phyloP scores from a whole-genome alignment of 1,140 invertebrate genomes.

The Bombus impatiens region DNA sequence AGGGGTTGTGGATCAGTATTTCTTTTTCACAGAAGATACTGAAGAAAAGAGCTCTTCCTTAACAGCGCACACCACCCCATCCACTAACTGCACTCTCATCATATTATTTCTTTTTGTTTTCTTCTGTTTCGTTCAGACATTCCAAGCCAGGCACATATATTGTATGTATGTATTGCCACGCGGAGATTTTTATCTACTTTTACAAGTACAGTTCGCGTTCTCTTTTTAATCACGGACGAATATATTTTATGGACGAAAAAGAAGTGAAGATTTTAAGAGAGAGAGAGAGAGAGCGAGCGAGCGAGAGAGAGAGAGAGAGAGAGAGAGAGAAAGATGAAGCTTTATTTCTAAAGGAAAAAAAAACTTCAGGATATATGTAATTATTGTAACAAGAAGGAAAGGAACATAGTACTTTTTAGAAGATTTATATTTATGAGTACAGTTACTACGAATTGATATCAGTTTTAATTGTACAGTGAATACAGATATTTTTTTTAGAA shows the following conservation, averaged over 20 bases:
- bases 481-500: slow-evolving; percentile 80
- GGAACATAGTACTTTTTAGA: slow-evolving; percentile 73
- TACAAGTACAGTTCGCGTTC: slow-evolving; percentile 64
- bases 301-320: slow-evolving; percentile 9
- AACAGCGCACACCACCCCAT: slow-evolving; percentile 56
- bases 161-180: slow-evolving; percentile 54
- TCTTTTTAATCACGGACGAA: slow-evolving; percentile 60
- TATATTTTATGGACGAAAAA: slow-evolving; percentile 66
- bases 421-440: slow-evolving; percentile 76
- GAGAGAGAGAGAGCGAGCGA: slow-evolving; percentile 1
- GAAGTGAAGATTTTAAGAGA: slow-evolving; percentile 45
- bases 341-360: slow-evolving; percentile 65
- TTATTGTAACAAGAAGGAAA: slow-evolving; percentile 68
- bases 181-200: slow-evolving; percentile 69
- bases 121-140: slow-evolving; percentile 73
- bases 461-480: slow-evolving; percentile 80
- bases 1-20: slow-evolving; percentile 26
- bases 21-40: slow-evolving; percentile 24
- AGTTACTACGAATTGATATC: slow-evolving; percentile 75
- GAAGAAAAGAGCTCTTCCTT: slow-evolving; percentile 44
- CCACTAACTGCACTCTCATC: slow-evolving; percentile 66
- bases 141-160: slow-evolving; percentile 67
- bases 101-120: slow-evolving; percentile 60
- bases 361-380: slow-evolving; percentile 58
- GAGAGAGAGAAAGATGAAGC: slow-evolving; percentile 40